A percentile compares a stretch with the other conserved stretches of the same genome.
phyloP scores from a whole-genome alignment of 2,888 invertebrate species.

The Rhodophaea formosa region DNA sequence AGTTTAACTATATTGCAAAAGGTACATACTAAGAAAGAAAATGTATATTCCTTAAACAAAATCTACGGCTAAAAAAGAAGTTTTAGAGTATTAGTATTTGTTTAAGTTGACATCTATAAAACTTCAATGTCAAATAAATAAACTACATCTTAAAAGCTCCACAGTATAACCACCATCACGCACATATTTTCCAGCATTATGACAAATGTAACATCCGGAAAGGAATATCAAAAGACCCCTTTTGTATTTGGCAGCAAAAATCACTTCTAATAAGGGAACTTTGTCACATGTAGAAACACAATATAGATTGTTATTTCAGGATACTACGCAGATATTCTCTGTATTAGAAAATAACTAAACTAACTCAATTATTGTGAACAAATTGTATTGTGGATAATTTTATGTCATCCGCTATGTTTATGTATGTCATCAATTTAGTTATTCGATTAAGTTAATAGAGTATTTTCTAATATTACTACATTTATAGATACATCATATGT shows the following conservation, averaged over 20 bases:
- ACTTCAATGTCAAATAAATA: too few species aligned
- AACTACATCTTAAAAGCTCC: too few species aligned
- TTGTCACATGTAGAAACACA: constrained; percentile 64
- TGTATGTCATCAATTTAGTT: too few species aligned
- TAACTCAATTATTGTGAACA: background rate
- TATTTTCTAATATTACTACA: too few species aligned
- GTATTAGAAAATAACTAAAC: background rate
- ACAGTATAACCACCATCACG: constrained; percentile 25
- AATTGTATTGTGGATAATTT: background rate
- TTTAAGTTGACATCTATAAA: too few species aligned
- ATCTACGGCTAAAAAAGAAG: too few species aligned
- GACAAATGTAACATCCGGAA: constrained; percentile 73
- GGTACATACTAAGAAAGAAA: too few species aligned
- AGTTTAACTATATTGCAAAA: too few species aligned
- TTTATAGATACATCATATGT: too few species aligned
- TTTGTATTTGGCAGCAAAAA: constrained; percentile 56
- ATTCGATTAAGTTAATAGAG: too few species aligned
- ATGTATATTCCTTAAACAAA: too few species aligned
- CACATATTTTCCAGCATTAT: constrained; percentile 38
- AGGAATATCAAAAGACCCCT: constrained; percentile 61
- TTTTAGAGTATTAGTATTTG: too few species aligned
- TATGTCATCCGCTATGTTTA: background rate
- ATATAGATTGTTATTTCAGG: constrained; percentile 30
- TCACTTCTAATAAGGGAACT: constrained; percentile 58
- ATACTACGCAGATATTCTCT: constrained; percentile 6